Conservation (phyloP, 37 sponge, comb jelly and placozoan genomes). For the Hormiphora californensis region DNA sequence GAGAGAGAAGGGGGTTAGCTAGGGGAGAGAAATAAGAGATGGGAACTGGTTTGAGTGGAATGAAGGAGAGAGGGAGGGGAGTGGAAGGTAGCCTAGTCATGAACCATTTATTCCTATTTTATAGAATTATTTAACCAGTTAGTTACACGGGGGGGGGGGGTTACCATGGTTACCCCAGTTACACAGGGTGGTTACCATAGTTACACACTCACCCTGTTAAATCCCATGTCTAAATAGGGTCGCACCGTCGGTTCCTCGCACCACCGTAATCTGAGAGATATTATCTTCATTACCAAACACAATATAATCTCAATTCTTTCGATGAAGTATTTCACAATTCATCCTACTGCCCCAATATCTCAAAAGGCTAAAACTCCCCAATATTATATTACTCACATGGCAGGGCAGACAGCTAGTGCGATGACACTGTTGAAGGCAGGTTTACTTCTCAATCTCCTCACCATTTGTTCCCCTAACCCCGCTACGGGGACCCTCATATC, state of each 20-base stretch:
- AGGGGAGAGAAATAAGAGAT: too few relatives aligned
- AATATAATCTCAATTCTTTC: background rate
- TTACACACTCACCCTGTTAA: background rate
- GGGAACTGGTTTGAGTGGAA: too few relatives aligned
- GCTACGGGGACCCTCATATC: background rate
- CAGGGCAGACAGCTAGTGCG: constrained; percentile 4
- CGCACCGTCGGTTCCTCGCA: constrained; percentile 10
- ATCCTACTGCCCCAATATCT: background rate
- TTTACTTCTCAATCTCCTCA: background rate
- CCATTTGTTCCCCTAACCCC: background rate
- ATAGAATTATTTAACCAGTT: too few relatives aligned
- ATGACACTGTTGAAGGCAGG: background rate
- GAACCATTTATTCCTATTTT: too few relatives aligned
- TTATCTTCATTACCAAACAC: too few relatives aligned
- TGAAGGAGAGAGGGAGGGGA: too few relatives aligned
- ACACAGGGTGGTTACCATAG: too few relatives aligned
- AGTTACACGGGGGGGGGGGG: too few relatives aligned
- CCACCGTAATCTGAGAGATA: background rate
- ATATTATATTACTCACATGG: constrained; percentile 11
- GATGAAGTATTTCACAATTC: background rate
- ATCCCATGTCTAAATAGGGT: constrained; percentile 32
- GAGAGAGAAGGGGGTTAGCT: too few relatives aligned
- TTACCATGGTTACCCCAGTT: too few relatives aligned
- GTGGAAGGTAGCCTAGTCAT: too few relatives aligned
- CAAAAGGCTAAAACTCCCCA: background rate